Percentiles rank a stretch among this genome's conserved stretches.
These are phyloP conservation scores for Tribolium castaneum DNA, from an alignment of 1,140 invertebrate species.

Conservation along the genomic window DNA sequence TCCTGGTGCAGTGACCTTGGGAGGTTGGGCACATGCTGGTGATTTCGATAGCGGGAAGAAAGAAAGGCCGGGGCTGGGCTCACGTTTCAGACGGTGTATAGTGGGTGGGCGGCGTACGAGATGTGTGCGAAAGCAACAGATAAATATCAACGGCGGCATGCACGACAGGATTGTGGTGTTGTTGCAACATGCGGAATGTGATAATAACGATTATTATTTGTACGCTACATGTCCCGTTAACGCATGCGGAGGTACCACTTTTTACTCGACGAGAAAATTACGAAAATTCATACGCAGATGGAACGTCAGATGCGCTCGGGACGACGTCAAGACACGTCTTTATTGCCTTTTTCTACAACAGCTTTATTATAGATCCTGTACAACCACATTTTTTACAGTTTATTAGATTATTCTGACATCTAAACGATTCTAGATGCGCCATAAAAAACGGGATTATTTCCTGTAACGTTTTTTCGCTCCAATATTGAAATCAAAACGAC, in stretches of 20 bases:
- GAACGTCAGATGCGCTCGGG: background rate
- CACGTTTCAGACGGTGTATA: conserved; percentile 10
- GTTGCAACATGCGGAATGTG: conserved; percentile 32
- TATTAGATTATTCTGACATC: background rate
- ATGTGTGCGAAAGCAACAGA: conserved; percentile 33
- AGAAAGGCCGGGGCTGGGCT: conserved; percentile 12
- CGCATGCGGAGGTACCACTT: background rate
- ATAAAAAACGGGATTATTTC: background rate
- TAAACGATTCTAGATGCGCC: background rate
- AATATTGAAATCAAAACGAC: background rate
- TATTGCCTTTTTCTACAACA: background rate
- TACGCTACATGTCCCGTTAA: conserved; percentile 16
- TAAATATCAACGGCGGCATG: conserved; percentile 13
- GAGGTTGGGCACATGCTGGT: conserved; percentile 14
- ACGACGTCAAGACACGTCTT: background rate
- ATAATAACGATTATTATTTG: conserved; percentile 39
- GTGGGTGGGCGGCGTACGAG: conserved; percentile 27
- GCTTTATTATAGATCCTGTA: background rate
- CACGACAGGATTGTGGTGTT: conserved; percentile 22
- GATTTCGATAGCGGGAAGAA: conserved; percentile 16
- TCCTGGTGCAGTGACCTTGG: conserved; percentile 41
- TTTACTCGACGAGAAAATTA: background rate
- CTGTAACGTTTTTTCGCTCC: background rate
- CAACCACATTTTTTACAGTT: background rate
- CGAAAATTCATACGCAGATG: background rate